phyloP scores from a whole-genome alignment of 2,113 vertebrate genomes.

The Pleuronectes platessa region DNA sequence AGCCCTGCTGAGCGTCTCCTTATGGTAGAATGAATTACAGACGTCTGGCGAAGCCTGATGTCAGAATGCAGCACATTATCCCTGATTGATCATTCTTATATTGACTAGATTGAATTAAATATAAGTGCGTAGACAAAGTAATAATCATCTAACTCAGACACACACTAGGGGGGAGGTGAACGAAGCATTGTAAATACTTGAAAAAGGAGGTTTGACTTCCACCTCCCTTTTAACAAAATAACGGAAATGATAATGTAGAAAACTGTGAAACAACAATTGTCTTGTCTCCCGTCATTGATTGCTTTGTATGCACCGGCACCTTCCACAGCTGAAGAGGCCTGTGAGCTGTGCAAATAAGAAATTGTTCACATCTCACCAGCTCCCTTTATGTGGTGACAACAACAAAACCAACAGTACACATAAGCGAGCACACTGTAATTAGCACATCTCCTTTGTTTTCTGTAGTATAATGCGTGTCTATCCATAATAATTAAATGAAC shows the following conservation, averaged over 20 bases:
- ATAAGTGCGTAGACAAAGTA: slow-evolving; percentile 1
- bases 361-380: neutral
- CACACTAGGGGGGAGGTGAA: neutral
- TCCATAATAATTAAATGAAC: slow-evolving; percentile 24
- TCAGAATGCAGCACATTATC: slow-evolving; percentile 55
- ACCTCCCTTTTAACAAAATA: neutral
- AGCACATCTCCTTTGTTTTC: slow-evolving; percentile 20
- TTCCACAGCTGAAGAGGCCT: slow-evolving; percentile 1
- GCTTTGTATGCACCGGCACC: neutral
- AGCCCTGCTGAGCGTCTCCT: slow-evolving; percentile 64
- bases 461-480: slow-evolving; percentile 1
- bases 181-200: neutral
- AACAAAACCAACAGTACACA: slow-evolving; percentile 17
- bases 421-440: slow-evolving; percentile 15
- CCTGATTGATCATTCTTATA: slow-evolving; percentile 52
- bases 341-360: slow-evolving; percentile 8
- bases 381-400: slow-evolving; percentile 2
- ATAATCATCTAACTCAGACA: neutral
- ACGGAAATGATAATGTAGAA: neutral
- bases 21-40: slow-evolving; percentile 60
- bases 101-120: slow-evolving; percentile 23
- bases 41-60: slow-evolving; percentile 52
- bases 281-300: slow-evolving; percentile 12
- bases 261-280: neutral
- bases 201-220: neutral